Base-by-base conservation (phyloP, 2,113 vertebrate genomes). In the Geothlypis trichas region DNA sequence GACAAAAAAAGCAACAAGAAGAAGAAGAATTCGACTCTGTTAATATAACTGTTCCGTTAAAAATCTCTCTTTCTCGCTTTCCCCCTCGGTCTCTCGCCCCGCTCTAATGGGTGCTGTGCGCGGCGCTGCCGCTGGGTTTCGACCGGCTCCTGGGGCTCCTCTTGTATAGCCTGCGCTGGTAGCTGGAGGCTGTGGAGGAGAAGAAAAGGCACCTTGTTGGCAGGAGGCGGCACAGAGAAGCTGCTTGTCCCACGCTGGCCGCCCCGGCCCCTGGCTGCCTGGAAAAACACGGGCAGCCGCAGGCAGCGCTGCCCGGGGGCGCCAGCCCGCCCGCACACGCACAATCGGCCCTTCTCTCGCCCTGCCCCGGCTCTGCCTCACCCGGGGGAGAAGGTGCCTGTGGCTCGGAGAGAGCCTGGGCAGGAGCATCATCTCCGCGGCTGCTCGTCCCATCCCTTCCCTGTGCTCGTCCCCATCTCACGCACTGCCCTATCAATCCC, bases 1-100 rank as follows among this genome's bases (percentile, higher is more conserved):
- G 97, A 98, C 96, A 98, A 98, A 98, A 98, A 98, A 98, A 97
- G 98, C 98, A 98, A 94, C 91, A 97, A 93, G 3, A 97, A 97
- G 78, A 97, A 97, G 96, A 96, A 96, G 97, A 97, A 96, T 96
- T 96, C 87, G 82, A 97, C 96, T 97, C 96, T 97, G 97, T 97
- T 98, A 98, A 97, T 96, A 98, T 93, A 97, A 98, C 94, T 94
- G 98, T 97, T 98, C 95, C 42, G 90, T 97, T 96, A 96, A 98
- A 97, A 97, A 97, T 97, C 97, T 98, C 97, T 97, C 96, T 97
- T 51, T 97, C 94, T 88, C 39, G 12, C 76, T 54, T 76, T 89
- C 24, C 77, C 79, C 82, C 96, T 89, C 16, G 92, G 85, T 66
- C 20, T 42, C 55, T 96, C 5, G 67, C 90, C 95, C 73, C 46